phyloP scores from a whole-genome alignment of 2,888 invertebrate species.

The Pomacea canaliculata region DNA sequence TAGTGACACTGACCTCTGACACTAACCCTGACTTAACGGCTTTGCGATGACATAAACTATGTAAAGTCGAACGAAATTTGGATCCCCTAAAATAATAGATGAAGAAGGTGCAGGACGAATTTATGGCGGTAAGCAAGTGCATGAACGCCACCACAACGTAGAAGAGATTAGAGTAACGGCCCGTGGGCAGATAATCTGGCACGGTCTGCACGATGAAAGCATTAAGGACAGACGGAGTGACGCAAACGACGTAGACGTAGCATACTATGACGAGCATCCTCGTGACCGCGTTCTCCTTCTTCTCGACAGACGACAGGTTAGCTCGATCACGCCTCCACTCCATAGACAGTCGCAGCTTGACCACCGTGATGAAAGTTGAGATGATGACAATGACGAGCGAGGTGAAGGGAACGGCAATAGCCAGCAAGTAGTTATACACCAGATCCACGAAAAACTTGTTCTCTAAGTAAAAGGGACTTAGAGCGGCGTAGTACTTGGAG shows the following conservation, averaged over 20 bases:
- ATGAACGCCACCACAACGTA: conserved; percentile 20
- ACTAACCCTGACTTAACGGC: no score
- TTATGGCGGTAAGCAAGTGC: conserved; percentile 20
- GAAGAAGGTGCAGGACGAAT: conserved; percentile 13
- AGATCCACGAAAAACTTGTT: conserved; percentile 15
- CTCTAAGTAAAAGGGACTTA: conserved; percentile 14
- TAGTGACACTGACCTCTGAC: no score
- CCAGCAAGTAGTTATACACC: conserved; percentile 21
- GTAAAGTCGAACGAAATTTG: conserved; percentile 6
- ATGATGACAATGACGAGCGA: conserved; percentile 19
- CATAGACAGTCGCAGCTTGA: conserved; percentile 5
- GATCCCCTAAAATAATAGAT: conserved; percentile 14
- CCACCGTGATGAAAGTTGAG: conserved; percentile 8
- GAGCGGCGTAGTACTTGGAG: background rate
- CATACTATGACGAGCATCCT: conserved; percentile 21
- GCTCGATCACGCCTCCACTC: conserved; percentile 8
- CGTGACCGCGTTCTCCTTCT: conserved; percentile 10
- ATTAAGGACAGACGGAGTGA: conserved; percentile 17
- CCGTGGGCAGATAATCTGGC: conserved; percentile 7
- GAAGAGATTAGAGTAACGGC: conserved; percentile 13
- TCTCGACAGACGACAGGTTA: conserved; percentile 1
- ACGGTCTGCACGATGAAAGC: conserved; percentile 20
- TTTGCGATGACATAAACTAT: background rate
- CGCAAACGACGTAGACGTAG: conserved; percentile 18
- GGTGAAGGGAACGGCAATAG: conserved; percentile 4